A percentile compares a stretch with the other conserved stretches of the same genome.
phyloP scores from a whole-genome alignment of 2,888 invertebrate species.

The Rotaria magnacalcarata region DNA sequence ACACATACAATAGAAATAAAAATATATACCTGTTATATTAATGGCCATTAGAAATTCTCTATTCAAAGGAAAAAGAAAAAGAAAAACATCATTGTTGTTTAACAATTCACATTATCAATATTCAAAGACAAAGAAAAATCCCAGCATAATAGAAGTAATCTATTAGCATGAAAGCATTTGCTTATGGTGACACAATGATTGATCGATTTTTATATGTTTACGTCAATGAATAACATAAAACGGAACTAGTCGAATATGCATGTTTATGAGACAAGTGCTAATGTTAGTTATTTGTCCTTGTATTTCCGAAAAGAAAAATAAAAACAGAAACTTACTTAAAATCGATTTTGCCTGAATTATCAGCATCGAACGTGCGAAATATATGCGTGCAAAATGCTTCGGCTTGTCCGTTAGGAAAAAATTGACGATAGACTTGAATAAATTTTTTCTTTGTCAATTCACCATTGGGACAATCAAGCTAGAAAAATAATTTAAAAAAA shows the following conservation, averaged over 20 bases:
- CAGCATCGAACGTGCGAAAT: conserved; percentile 45
- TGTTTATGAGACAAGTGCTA: not conserved
- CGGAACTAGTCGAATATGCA: not conserved
- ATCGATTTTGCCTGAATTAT: conserved; percentile 45
- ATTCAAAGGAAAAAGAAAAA: not conserved
- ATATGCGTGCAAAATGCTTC: conserved; percentile 46
- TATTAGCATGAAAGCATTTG: not conserved
- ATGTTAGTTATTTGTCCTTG: not conserved
- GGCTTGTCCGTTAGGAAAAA: conserved; percentile 45
- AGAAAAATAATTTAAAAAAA: not conserved
- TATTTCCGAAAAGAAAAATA: not conserved
- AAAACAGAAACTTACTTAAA: conserved; percentile 38
- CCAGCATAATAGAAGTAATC: not conserved
- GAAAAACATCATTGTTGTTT: not conserved
- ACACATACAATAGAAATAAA: not conserved
- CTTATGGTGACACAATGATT: not conserved
- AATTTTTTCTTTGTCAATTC: conserved; percentile 45
- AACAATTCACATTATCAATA: not conserved
- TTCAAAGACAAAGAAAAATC: not conserved
- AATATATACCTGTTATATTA: conserved; percentile 40
- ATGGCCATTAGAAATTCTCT: conserved; percentile 47
- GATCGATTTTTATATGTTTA: not conserved
- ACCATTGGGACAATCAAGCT: conserved; percentile 45
- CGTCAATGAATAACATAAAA: not conserved
- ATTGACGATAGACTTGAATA: conserved; percentile 45